A percentile compares a stretch with the other conserved stretches of the same genome.
These are phyloP conservation scores for Hemicrepidius hirtus DNA, from an alignment of 2,888 invertebrate species.

Conservation along the genomic window DNA sequence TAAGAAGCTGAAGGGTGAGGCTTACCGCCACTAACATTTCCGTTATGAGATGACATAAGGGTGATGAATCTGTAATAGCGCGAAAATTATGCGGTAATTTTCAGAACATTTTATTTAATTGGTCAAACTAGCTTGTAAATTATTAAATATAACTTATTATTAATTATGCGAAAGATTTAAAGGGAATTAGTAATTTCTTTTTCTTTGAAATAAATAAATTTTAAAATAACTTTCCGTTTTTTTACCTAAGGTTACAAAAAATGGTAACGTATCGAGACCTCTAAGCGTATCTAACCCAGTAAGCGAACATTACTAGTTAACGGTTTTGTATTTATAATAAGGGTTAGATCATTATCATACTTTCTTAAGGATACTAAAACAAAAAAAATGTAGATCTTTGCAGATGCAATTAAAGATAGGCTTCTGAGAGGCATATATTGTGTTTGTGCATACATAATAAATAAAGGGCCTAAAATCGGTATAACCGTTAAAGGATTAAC, in stretches of 20 bases:
- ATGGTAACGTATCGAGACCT: no score
- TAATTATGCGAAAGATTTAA: no score
- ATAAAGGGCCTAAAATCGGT: slow-evolving; percentile 34
- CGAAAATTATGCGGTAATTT: not conserved
- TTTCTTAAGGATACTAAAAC: slow-evolving; percentile 39
- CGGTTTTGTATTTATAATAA: slow-evolving; percentile 21
- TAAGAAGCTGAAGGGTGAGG: slow-evolving; percentile 28
- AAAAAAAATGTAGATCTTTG: slow-evolving; percentile 43
- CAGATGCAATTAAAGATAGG: slow-evolving; percentile 42
- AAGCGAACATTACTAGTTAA: slow-evolving; percentile 27
- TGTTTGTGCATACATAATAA: slow-evolving; percentile 45
- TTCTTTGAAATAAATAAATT: no score
- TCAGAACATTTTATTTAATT: not conserved
- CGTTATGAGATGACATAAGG: slow-evolving; percentile 1
- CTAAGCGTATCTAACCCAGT: not conserved
- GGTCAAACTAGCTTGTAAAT: not conserved
- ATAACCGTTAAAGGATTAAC: slow-evolving; percentile 23
- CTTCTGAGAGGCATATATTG: slow-evolving; percentile 30
- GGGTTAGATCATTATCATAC: slow-evolving; percentile 43
- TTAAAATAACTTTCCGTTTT: no score
- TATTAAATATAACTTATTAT: no score
- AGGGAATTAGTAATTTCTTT: no score
- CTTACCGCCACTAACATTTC: slow-evolving; percentile 28
- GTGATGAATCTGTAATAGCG: slow-evolving; percentile 5
- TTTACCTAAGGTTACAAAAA: no score